Evolutionary conservation across 2,113 vertebrate species (phyloP).

Genomic region (Mystacornis crossleyi): DNA sequence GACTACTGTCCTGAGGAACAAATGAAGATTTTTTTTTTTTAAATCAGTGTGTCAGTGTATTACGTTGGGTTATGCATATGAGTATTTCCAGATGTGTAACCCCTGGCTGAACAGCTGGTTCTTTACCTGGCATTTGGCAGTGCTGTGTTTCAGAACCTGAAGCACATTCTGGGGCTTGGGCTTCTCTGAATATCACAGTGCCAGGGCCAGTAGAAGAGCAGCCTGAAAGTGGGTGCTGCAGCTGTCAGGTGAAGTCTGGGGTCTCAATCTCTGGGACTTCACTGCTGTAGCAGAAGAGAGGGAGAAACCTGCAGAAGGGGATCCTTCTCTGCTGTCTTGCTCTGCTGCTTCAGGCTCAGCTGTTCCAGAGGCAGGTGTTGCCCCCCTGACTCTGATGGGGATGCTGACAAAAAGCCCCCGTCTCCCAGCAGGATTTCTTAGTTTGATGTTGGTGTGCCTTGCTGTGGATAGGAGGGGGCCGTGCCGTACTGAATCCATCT

Average conservation of each 20-base stretch:
- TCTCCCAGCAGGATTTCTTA: background rate
- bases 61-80: background rate
- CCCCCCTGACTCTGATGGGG: background rate
- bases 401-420: accelerated
- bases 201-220: background rate
- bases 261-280: background rate
- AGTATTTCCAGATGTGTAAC: background rate
- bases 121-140: background rate
- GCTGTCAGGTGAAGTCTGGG: background rate
- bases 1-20: background rate
- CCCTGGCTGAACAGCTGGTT: background rate
- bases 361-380: accelerated
- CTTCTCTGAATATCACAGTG: background rate
- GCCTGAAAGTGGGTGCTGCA: background rate
- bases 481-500: background rate
- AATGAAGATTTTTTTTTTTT: background rate
- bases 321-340: background rate
- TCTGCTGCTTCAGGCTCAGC: background rate
- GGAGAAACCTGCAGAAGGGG: background rate
- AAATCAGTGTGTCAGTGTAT: background rate
- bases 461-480: background rate
- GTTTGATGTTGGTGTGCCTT: background rate
- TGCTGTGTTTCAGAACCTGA: accelerated
- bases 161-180: background rate
- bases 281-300: background rate